phyloP scores from a whole-genome alignment of 2,888 invertebrate species.

The Sminthurides aquaticus region DNA sequence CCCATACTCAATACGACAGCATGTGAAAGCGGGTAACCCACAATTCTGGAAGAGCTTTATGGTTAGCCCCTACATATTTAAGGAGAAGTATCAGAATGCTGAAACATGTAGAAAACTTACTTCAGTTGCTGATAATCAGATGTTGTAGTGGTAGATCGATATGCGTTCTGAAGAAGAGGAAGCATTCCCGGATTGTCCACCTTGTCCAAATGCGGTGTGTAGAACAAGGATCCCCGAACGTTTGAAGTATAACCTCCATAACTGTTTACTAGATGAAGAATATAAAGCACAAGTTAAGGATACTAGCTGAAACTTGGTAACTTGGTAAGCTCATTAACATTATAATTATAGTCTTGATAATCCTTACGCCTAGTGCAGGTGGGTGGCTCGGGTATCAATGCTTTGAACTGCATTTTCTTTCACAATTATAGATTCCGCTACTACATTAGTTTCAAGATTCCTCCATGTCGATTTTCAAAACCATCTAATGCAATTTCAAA shows the following conservation, averaged over 20 bases:
- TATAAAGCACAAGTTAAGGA: not conserved
- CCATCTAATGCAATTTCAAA: too few species aligned
- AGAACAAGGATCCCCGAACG: conserved; percentile 9
- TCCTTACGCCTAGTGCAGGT: conserved; percentile 4
- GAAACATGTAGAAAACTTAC: not conserved
- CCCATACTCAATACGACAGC: too few species aligned
- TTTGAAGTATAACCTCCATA: conserved; percentile 20
- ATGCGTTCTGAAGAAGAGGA: conserved; percentile 5
- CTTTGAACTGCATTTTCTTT: too few species aligned
- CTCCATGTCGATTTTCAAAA: too few species aligned
- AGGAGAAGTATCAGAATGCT: too few species aligned
- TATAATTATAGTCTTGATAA: not conserved
- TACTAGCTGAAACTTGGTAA: not conserved
- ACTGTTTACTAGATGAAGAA: not conserved
- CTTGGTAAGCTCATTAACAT: not conserved
- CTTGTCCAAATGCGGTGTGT: conserved; percentile 12
- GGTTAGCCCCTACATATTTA: too few species aligned
- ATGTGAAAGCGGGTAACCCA: too few species aligned
- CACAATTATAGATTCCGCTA: too few species aligned
- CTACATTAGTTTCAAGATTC: too few species aligned
- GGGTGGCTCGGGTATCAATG: conserved; percentile 2
- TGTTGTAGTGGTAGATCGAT: conserved; percentile 4
- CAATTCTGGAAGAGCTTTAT: too few species aligned
- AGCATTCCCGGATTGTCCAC: conserved; percentile 18
- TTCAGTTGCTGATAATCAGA: not conserved